Percentiles rank a stretch among this genome's conserved stretches.
Conservation (phyloP, 2,797 vertebrate genomes). For the Cercopithecus petaurista region DNA sequence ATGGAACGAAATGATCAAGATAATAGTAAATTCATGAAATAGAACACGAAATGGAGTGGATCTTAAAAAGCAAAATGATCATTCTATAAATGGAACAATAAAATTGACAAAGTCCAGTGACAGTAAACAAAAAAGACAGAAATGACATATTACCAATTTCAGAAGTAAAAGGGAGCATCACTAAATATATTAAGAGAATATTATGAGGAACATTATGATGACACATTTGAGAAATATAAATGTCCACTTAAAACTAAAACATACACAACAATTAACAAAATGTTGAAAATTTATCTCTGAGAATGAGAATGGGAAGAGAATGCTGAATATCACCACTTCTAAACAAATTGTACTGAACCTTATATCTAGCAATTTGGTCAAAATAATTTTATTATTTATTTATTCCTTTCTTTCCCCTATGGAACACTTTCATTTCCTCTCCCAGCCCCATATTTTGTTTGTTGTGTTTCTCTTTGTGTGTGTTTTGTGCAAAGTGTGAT, state of each 20-base stretch:
- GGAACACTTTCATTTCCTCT: neutral
- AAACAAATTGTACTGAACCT: neutral
- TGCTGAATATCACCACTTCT: neutral
- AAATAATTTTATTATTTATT: neutral
- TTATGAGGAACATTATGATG: neutral
- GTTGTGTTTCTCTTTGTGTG: neutral
- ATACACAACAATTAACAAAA: neutral
- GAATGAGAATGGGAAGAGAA: neutral
- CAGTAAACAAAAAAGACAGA: neutral
- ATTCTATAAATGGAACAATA: neutral
- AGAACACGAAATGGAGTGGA: neutral
- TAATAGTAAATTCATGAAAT: neutral
- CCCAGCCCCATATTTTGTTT: neutral
- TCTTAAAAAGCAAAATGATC: neutral
- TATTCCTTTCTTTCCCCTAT: neutral
- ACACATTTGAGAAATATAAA: neutral
- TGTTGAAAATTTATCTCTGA: neutral
- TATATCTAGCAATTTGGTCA: neutral
- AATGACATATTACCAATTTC: neutral
- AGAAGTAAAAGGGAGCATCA: neutral
- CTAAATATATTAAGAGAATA: neutral
- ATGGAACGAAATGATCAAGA: neutral
- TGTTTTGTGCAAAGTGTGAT: neutral
- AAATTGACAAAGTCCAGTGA: neutral
- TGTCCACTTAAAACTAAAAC: neutral